Percentiles rank a stretch among this genome's conserved stretches.
Conservation (phyloP, 1,140 invertebrate species). For the Platorchestia sp. region DNA sequence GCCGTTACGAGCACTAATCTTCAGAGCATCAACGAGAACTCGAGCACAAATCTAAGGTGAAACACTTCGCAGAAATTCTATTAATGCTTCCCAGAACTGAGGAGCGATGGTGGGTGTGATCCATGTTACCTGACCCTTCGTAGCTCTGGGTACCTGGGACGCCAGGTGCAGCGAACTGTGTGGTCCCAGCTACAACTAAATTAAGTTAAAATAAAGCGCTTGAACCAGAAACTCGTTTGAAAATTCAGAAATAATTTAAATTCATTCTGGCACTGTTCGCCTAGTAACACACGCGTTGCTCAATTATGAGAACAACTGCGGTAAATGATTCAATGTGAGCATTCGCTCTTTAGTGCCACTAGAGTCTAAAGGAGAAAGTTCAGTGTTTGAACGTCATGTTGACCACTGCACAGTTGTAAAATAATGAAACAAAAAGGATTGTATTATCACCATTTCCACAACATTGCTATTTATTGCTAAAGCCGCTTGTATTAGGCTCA, state of each 20-base stretch:
- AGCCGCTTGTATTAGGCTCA: too few relatives aligned
- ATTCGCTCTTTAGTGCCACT: background rate
- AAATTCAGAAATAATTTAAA: background rate
- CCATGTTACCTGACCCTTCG: background rate
- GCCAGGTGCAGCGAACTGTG: background rate
- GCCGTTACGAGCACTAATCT: background rate
- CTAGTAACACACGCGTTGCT: background rate
- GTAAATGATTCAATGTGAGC: background rate
- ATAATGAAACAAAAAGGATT: too few relatives aligned
- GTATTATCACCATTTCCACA: too few relatives aligned
- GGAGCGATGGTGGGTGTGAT: background rate
- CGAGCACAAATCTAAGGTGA: background rate
- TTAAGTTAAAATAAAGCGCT: background rate
- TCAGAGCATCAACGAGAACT: background rate
- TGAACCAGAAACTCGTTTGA: background rate
- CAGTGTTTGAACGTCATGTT: too few relatives aligned
- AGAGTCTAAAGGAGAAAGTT: too few relatives aligned
- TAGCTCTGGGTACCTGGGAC: background rate
- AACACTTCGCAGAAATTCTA: background rate
- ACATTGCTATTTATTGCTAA: too few relatives aligned
- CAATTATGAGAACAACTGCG: background rate
- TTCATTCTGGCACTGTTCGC: background rate
- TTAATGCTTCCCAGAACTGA: background rate
- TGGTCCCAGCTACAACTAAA: background rate
- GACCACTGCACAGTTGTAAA: too few relatives aligned